Evolutionary conservation across 2,888 invertebrate species (phyloP).

Genomic region (Drosophila colorata): DNA sequence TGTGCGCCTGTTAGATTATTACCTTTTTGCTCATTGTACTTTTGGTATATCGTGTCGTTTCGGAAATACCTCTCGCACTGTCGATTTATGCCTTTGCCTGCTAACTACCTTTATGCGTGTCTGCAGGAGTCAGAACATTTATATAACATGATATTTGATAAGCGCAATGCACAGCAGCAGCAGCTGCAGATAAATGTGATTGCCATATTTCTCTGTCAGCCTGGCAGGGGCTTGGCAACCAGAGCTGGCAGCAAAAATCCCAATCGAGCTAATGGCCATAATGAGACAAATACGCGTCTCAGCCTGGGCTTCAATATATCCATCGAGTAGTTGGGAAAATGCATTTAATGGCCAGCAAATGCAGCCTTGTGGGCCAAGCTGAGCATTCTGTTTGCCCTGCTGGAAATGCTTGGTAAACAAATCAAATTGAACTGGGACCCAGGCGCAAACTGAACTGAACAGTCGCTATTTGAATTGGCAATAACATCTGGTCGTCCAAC

Average conservation of each 20-base stretch:
- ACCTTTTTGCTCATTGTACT: constrained; percentile 59
- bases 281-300: constrained; percentile 14
- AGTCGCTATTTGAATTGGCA: constrained; percentile 12
- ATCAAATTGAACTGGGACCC: constrained; percentile 16
- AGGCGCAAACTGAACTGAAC: background rate
- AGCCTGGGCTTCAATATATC: background rate
- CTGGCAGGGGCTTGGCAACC: constrained; percentile 24
- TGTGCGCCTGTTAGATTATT: constrained; percentile 57
- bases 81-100: constrained; percentile 44
- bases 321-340: constrained; percentile 1
- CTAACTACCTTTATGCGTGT: constrained; percentile 74
- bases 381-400: constrained; percentile 12
- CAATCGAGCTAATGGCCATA: constrained; percentile 19
- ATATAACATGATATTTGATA: constrained; percentile 65
- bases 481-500: constrained; percentile 11
- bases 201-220: constrained; percentile 49
- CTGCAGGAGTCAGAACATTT: constrained; percentile 53
- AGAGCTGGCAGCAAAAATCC: background rate
- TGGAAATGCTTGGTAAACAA: constrained; percentile 29
- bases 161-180: constrained; percentile 39
- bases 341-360: constrained; percentile 39
- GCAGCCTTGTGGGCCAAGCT: constrained; percentile 6
- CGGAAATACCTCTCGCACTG: constrained; percentile 65
- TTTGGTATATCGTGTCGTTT: constrained; percentile 44
- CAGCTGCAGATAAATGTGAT: constrained; percentile 47